A percentile compares a stretch with the other conserved stretches of the same genome.
Evolutionary conservation across 2,888 invertebrate species (phyloP).

Genomic region (Napeogenes inachia): DNA sequence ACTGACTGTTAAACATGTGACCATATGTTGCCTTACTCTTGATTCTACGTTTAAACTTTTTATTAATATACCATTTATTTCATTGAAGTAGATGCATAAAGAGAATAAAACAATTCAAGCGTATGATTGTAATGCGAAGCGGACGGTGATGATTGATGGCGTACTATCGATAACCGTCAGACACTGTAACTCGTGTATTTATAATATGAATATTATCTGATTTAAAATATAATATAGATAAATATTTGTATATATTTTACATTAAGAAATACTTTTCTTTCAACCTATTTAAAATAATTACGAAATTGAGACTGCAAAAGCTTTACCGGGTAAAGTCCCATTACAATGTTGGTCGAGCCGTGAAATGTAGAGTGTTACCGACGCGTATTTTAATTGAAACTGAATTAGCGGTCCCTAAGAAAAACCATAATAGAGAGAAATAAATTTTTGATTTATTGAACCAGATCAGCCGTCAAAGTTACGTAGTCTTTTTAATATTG

Average conservation of each 20-base stretch:
- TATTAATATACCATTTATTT: no score
- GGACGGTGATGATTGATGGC: constrained; percentile 56
- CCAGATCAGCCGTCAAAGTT: constrained; percentile 14
- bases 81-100: no score
- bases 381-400: constrained; percentile 37
- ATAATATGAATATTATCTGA: no score
- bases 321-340: constrained; percentile 14
- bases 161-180: constrained; percentile 42
- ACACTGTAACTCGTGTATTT: constrained; percentile 9
- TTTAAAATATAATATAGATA: no score
- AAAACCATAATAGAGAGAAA: constrained; percentile 32
- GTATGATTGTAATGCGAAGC: constrained; percentile 36
- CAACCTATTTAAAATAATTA: constrained; percentile 17
- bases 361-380: constrained; percentile 29
- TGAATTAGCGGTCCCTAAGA: constrained; percentile 34
- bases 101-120: constrained; percentile 44
- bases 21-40: no score
- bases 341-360: constrained; percentile 23
- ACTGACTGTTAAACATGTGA: no score
- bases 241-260: no score
- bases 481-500: neutral
- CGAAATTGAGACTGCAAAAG: constrained; percentile 3
- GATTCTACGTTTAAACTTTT: no score
- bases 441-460: constrained; percentile 25
- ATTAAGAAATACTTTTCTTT: neutral